These are phyloP conservation scores for Mizuhopecten yessoensis DNA, from an alignment of 1,140 invertebrate genomes.

Conservation along the genomic window DNA sequence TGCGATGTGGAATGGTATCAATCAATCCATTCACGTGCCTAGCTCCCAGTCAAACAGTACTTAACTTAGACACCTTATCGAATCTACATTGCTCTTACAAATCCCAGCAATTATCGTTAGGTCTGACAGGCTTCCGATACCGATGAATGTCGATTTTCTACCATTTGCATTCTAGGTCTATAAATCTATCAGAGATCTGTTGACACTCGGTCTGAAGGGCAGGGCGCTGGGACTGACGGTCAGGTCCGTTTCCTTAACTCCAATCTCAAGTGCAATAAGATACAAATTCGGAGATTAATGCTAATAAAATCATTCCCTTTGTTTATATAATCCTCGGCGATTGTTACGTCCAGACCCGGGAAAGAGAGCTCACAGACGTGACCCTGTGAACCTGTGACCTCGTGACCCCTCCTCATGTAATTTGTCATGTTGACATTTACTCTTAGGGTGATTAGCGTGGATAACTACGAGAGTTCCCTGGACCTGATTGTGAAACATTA, in stretches of 20 bases:
- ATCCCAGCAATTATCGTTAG: constrained; percentile 30
- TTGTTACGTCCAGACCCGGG: too few relatives aligned
- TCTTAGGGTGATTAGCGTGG: too few relatives aligned
- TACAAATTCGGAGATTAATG: too few relatives aligned
- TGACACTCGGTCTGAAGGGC: not conserved
- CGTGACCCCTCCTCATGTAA: too few relatives aligned
- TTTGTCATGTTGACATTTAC: too few relatives aligned
- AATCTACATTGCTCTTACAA: constrained; percentile 24
- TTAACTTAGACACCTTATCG: not conserved
- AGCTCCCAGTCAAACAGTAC: not conserved
- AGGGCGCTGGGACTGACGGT: not conserved
- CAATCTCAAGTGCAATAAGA: too few relatives aligned
- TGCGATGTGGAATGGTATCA: not conserved
- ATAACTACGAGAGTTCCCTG: too few relatives aligned
- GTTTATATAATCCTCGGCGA: too few relatives aligned
- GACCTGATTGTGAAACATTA: too few relatives aligned
- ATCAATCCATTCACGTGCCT: not conserved
- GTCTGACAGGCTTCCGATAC: not conserved
- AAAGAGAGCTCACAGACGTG: too few relatives aligned
- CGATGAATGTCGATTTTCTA: not conserved
- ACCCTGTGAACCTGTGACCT: too few relatives aligned
- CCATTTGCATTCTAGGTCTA: not conserved
- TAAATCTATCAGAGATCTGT: not conserved
- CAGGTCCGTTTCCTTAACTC: not conserved
- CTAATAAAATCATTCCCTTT: too few relatives aligned